phyloP scores from a whole-genome alignment of 2,888 invertebrate genomes.

The Thelaira solivaga region DNA sequence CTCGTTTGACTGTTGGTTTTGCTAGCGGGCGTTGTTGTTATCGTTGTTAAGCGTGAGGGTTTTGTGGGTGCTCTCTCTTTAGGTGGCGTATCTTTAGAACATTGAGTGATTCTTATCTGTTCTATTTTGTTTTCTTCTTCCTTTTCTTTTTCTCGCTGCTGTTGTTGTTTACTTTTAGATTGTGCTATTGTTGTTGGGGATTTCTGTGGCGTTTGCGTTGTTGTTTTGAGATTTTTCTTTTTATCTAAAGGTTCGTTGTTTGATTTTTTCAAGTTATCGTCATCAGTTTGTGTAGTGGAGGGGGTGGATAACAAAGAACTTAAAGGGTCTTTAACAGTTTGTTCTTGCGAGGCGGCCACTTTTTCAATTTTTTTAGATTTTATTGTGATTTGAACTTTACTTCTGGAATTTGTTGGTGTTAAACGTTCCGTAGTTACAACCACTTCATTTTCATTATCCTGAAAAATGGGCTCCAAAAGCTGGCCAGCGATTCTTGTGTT shows the following conservation, averaged over 20 bases:
- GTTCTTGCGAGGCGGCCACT: conserved; percentile 48
- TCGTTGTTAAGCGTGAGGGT: conserved; percentile 69
- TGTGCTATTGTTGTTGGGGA: conserved; percentile 47
- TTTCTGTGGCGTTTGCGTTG: conserved; percentile 53
- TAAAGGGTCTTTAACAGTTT: conserved; percentile 22
- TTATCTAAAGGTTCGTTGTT: conserved; percentile 51
- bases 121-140: conserved; percentile 68
- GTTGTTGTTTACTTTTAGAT: conserved; percentile 66
- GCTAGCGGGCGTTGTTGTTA: conserved; percentile 58
- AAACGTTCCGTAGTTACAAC: conserved; percentile 47
- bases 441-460: conserved; percentile 58
- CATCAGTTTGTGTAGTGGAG: conserved; percentile 41
- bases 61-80: conserved; percentile 74
- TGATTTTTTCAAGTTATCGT: conserved; percentile 21
- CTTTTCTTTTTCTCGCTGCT: too few relatives aligned
- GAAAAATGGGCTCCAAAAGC: conserved; percentile 39
- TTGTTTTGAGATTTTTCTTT: conserved; percentile 59
- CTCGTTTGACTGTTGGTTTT: conserved; percentile 58
- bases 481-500: conserved; percentile 28
- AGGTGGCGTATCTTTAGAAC: conserved; percentile 75
- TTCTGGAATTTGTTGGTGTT: conserved; percentile 62
- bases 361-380: conserved; percentile 69
- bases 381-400: conserved; percentile 74
- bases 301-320: conserved; percentile 46
- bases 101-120: conserved; percentile 73